Base-by-base conservation (phyloP, 2,888 invertebrate genomes). In the Apodemia duryi region DNA sequence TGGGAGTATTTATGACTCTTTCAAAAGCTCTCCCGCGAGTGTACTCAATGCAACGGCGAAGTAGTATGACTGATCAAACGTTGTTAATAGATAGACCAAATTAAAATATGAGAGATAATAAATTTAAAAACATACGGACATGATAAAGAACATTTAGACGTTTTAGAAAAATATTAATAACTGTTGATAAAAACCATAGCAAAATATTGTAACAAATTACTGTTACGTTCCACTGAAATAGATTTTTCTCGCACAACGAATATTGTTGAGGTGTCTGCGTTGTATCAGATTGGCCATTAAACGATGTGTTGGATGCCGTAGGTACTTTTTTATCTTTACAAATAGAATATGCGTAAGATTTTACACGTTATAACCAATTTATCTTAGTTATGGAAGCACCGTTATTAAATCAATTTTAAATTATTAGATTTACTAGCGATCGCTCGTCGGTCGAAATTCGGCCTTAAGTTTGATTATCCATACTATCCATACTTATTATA, bases 1-100 rank as follows among this genome's bases (percentile, higher is more conserved):
- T 85, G 85, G 65, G 82, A 82, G 85, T 81, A 77, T 79, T 79
- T 79, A 79, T 77, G 77, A 88, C 90, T 90, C 90, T 88, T 86
- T 83, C 83, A 72, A 77, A 77, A 79, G 76, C 77, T 72, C 80
- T 87, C 89, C 84, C 85, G 81, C 76, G 90, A 87, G 91, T 86
- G 81, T 84, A 85, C 85, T 88, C 84, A 80, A 74, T 73, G 74
- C 70, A 71, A 72, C 69, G 67, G 70, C 67, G 52, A 69, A 65
- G 67, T 51, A 54, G 61, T 41, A 51, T 60, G 63, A 46, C 9
- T 28, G 43, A 46, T 51, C 21, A 51, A 21, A 51, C 21, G 6
- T 21, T 51, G 21, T 21, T 51, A 51, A 51, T 51, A 51, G 49
- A 51, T 51, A 51, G 6, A 51, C 21, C 49, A 6, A 7, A 21